phyloP scores from a whole-genome alignment of 2,888 invertebrate species.

The Drosophila recens region DNA sequence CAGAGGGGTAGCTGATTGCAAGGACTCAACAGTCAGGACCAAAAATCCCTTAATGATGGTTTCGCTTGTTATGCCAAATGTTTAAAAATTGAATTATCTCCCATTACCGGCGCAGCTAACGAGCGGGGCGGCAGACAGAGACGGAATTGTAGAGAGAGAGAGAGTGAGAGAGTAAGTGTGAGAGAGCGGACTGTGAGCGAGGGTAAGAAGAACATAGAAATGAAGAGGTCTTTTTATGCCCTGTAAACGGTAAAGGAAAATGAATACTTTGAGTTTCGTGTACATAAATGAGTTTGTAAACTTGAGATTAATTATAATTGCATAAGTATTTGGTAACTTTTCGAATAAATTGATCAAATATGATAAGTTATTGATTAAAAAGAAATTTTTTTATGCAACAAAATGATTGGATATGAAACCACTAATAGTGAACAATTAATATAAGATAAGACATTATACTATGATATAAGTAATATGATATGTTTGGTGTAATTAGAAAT shows the following conservation, averaged over 20 bases:
- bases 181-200: slow-evolving; percentile 1
- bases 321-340: background rate
- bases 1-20: slow-evolving; percentile 57
- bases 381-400: background rate
- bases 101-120: slow-evolving; percentile 84
- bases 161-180: slow-evolving; percentile 18
- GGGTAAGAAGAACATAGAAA: slow-evolving; percentile 14
- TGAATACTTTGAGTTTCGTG: background rate
- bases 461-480: no score
- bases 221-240: slow-evolving; percentile 37
- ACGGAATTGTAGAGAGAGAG: background rate
- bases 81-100: slow-evolving; percentile 85
- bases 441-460: no score
- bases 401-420: background rate
- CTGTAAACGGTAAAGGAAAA: slow-evolving; percentile 8
- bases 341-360: background rate
- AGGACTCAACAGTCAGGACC: slow-evolving; percentile 53
- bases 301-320: background rate
- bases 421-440: no score
- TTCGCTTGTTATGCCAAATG: slow-evolving; percentile 85
- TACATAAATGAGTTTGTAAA: background rate
- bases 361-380: background rate
- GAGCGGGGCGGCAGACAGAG: slow-evolving; percentile 63
- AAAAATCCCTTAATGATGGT: slow-evolving; percentile 85
- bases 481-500: no score